Evolutionary conservation across 2,113 vertebrate genomes (phyloP), one percentile per base, ranked within the genome.

Genomic region (Tupaia tana): DNA sequence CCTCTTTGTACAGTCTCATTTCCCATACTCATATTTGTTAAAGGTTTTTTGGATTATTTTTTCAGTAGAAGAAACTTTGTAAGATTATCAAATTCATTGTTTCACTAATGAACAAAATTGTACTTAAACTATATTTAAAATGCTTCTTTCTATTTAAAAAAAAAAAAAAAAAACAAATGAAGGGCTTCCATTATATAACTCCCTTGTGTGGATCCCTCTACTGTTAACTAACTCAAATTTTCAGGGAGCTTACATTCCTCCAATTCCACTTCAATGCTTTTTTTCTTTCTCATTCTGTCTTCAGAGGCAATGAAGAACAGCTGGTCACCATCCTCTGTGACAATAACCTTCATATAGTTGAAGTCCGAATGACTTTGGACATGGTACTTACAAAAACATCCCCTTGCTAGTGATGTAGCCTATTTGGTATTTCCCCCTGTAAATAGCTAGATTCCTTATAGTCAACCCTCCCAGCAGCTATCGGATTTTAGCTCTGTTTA

Each of bases 371-470:
- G 89, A n/a, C 66, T 96, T 97, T 96, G 77, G 96, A 94, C 91
- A 97, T 87, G 95, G 92, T 85, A 75, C 89, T 94, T 93, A 95
- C n/a, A 94, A 94, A 94, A 96, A 94, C 92, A 95, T 94, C 86
- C 84, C 81, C 84, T 95, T 95, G 75, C 69, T 93, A 86, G 85
- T 97, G 96, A 98, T 96, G 95, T 95, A 89, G 86, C 22, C 91
- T 78, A 79, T 95, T 70, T 97, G 96, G 96, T 95, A 97, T 97
- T 97, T 97, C 94, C 91, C 43, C 92, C 96, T 79, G 93, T 89
- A 97, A 95, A 95, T 93, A 94, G 79, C 93, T 94, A 66, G 86
- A 97, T 97, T 89, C 81, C 89, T 95, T 97, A 94, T 93, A 95
- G 75, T 64, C 64, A 93, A 34, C 25, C 67, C 64, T 70, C 95